phyloP scores from a whole-genome alignment of 2,888 invertebrate species.

The Colostygia pectinataria region DNA sequence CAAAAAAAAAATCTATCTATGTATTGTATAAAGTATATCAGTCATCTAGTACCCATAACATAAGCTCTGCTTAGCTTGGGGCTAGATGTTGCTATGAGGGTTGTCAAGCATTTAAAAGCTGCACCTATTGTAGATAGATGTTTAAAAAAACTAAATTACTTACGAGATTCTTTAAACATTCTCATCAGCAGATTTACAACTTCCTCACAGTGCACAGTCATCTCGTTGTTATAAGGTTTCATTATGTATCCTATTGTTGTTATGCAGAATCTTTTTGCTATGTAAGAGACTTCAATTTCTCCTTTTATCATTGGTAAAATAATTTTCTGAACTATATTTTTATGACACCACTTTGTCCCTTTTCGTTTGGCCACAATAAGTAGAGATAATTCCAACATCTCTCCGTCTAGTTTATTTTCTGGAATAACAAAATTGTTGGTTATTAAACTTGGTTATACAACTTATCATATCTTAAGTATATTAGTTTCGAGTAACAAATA shows the following conservation, averaged over 20 bases:
- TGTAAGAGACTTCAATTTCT: constrained; percentile 38
- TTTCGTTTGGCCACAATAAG: constrained; percentile 70
- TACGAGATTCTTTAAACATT: constrained; percentile 59
- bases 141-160: constrained; percentile 41
- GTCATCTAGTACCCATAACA: too few species aligned
- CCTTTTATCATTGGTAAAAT: constrained; percentile 63
- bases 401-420: constrained; percentile 58
- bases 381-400: constrained; percentile 61
- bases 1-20: too few species aligned
- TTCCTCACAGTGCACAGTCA: constrained; percentile 71
- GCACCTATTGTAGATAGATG: too few species aligned
- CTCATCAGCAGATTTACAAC: constrained; percentile 58
- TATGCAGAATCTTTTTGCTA: constrained; percentile 59
- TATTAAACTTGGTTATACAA: too few species aligned
- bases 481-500: too few species aligned
- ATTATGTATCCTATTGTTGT: constrained; percentile 64
- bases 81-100: too few species aligned
- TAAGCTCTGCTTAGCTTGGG: too few species aligned
- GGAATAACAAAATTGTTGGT: constrained; percentile 10
- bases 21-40: too few species aligned
- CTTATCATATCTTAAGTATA: too few species aligned
- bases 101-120: too few species aligned
- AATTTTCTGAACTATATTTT: constrained; percentile 62
- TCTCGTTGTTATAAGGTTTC: constrained; percentile 68
- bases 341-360: constrained; percentile 72